A percentile compares a stretch with the other conserved stretches of the same genome.
Evolutionary conservation across 2,888 invertebrate species (phyloP).

Genomic region (Pseudococcus viburni): DNA sequence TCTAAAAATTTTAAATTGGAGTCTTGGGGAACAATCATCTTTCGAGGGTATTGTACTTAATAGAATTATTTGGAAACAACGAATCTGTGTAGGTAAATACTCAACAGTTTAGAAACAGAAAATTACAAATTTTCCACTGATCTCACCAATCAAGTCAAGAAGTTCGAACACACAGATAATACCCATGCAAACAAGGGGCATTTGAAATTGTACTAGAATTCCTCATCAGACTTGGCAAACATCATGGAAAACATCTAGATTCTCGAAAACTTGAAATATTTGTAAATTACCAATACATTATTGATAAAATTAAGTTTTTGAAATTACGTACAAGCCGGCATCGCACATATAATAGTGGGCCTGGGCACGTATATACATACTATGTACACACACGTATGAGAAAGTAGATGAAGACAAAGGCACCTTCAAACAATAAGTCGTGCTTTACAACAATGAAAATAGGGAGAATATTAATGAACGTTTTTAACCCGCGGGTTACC

Average conservation of each 20-base stretch:
- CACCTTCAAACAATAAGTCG: conserved; percentile 32
- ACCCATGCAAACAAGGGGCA: too few species aligned
- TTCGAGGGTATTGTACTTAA: too few species aligned
- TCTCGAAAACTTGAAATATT: neutral
- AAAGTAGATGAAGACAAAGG: conserved; percentile 30
- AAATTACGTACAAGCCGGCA: neutral
- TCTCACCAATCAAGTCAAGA: too few species aligned
- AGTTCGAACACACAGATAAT: too few species aligned
- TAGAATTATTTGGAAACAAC: too few species aligned
- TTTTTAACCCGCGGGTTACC: conserved; percentile 50
- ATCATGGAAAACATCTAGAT: neutral
- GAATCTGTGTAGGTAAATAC: too few species aligned
- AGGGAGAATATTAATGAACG: conserved; percentile 49
- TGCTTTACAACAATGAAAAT: conserved; percentile 4
- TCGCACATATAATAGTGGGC: neutral
- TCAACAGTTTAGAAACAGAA: too few species aligned
- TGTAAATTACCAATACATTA: neutral
- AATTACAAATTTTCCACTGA: too few species aligned
- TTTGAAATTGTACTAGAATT: too few species aligned
- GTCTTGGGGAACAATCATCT: too few species aligned
- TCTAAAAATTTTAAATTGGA: too few species aligned
- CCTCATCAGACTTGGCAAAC: neutral
- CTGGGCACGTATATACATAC: neutral
- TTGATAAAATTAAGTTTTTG: conserved; percentile 8
- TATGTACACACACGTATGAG: neutral